Conservation (phyloP, 2,888 invertebrate species). For the Sipha maydis region DNA sequence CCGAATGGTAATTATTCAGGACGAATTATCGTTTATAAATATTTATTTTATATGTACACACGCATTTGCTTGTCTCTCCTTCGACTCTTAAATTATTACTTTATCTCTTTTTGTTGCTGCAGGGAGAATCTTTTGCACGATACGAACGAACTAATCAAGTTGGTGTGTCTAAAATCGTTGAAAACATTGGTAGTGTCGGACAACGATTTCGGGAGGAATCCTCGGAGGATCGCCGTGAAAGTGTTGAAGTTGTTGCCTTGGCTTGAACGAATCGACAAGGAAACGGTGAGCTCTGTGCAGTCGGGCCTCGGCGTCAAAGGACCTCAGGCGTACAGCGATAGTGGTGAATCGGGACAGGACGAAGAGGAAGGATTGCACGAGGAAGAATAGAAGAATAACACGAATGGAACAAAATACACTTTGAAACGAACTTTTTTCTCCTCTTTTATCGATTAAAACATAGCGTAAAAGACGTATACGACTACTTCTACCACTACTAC, state of each 20-base stretch:
- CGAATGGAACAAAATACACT: neutral
- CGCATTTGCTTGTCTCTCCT: too few relatives aligned
- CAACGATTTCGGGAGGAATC: neutral
- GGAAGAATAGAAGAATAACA: neutral
- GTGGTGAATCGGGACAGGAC: neutral
- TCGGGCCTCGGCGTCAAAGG: neutral
- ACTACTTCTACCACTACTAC: too few relatives aligned
- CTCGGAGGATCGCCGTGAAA: neutral
- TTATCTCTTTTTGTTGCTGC: neutral
- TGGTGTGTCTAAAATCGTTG: slow-evolving; percentile 31
- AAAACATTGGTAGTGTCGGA: slow-evolving; percentile 35
- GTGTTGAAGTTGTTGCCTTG: slow-evolving; percentile 13
- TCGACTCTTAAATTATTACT: too few relatives aligned
- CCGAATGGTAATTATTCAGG: too few relatives aligned
- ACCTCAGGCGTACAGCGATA: neutral
- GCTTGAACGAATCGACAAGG: slow-evolving; percentile 33
- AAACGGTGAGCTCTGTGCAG: neutral
- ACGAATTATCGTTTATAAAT: neutral
- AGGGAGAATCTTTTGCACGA: slow-evolving; percentile 30
- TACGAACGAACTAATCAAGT: neutral
- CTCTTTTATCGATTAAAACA: neutral
- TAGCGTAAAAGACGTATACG: neutral
- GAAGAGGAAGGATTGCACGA: neutral
- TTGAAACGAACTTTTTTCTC: neutral
- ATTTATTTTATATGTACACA: neutral